phyloP scores from a whole-genome alignment of 2,113 vertebrate species.

The Gambusia affinis region DNA sequence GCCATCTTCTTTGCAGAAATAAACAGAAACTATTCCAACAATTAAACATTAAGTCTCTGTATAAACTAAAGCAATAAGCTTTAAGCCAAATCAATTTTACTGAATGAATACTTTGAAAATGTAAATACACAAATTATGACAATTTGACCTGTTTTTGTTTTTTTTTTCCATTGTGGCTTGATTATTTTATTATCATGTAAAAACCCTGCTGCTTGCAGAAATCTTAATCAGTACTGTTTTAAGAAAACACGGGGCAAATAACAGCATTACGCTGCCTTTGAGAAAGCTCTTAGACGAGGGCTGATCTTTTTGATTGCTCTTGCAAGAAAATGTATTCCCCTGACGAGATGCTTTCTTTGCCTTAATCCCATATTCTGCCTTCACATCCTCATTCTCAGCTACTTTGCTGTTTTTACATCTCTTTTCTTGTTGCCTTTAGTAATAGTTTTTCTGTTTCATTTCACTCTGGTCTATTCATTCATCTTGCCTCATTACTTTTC shows the following conservation, averaged over 20 bases:
- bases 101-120: conserved; percentile 14
- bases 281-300: conserved; percentile 21
- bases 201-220: conserved; percentile 24
- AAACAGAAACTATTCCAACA: conserved; percentile 15
- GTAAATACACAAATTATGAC: conserved; percentile 40
- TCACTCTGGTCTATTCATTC: conserved; percentile 1
- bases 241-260: conserved; percentile 42
- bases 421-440: conserved; percentile 3
- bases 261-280: conserved; percentile 37
- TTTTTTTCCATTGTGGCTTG: conserved; percentile 23
- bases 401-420: background rate
- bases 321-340: conserved; percentile 47
- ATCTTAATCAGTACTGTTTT: conserved; percentile 29
- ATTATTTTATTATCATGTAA: conserved; percentile 41
- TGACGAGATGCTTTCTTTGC: background rate
- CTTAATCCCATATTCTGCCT: background rate
- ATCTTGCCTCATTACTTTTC: background rate
- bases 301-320: conserved; percentile 29
- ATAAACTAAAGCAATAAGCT: conserved; percentile 26
- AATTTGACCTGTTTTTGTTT: conserved; percentile 18
- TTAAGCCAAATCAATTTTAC: conserved; percentile 7
- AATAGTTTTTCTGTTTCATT: conserved; percentile 8
- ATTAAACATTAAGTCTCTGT: too few species aligned
- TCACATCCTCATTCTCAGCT: background rate
- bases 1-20: background rate